phyloP scores from a whole-genome alignment of 1,140 invertebrate species.

The Atta cephalotes region DNA sequence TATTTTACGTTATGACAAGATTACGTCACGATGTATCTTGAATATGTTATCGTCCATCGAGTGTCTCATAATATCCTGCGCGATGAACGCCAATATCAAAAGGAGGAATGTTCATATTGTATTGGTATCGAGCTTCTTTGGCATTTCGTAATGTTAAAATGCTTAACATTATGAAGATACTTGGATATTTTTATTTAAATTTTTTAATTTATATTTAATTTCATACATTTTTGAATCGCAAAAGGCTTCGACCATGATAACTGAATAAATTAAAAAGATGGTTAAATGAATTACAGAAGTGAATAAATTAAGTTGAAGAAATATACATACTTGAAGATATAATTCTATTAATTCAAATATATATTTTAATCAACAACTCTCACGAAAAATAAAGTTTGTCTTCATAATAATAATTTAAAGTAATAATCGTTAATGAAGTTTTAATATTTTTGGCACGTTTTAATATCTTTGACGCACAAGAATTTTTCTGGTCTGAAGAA shows the following conservation, averaged over 20 bases:
- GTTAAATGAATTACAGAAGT: background rate
- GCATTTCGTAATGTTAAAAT: background rate
- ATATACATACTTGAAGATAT: background rate
- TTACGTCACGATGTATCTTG: slow-evolving; percentile 1
- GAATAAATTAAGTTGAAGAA: background rate
- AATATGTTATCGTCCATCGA: background rate
- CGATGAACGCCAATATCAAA: background rate
- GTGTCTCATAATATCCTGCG: slow-evolving; percentile 16
- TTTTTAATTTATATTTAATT: background rate
- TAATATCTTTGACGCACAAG: too few species aligned
- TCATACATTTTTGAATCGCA: background rate
- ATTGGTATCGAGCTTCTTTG: background rate
- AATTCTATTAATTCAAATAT: too few species aligned
- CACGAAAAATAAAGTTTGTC: too few species aligned
- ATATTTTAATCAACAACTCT: too few species aligned
- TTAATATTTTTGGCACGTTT: too few species aligned
- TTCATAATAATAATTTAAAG: too few species aligned
- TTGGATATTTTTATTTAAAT: background rate
- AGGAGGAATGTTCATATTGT: background rate
- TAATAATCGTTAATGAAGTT: too few species aligned
- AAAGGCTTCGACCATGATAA: background rate
- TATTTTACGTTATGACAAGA: slow-evolving; percentile 1
- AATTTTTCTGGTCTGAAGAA: too few species aligned
- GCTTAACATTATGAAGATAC: background rate
- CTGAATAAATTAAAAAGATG: background rate